Evolutionary conservation across 2,797 vertebrate genomes (phyloP).

Genomic region (Leptodactylus fallax): DNA sequence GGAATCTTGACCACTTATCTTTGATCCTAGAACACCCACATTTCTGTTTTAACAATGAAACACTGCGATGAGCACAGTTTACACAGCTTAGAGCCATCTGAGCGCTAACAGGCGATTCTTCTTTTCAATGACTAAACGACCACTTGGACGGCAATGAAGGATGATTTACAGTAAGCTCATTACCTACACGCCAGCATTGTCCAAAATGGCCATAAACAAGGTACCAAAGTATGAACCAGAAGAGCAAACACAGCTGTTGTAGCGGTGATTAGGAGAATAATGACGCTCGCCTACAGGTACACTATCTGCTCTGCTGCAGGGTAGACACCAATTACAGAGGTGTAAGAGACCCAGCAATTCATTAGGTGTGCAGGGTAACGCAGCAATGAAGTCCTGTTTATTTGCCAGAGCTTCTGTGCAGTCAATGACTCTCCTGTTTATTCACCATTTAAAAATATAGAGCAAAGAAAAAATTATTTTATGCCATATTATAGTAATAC

Average conservation of each 20-base stretch:
- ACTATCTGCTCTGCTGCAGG: conserved; percentile 65
- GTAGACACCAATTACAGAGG: conserved; percentile 61
- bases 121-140: conserved; percentile 11
- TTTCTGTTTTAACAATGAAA: not conserved
- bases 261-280: conserved; percentile 77
- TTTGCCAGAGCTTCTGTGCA: conserved; percentile 56
- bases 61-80: too few species aligned
- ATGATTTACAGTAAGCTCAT: conserved; percentile 60
- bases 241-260: conserved; percentile 86
- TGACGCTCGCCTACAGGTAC: conserved; percentile 76
- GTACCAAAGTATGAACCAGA: conserved; percentile 80
- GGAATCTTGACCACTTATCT: too few species aligned
- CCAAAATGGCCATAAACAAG: conserved; percentile 66
- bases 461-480: too few species aligned
- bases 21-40: not conserved
- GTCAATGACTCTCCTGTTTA: conserved; percentile 37
- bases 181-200: conserved; percentile 47
- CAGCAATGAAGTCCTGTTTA: conserved; percentile 57
- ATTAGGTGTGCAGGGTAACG: conserved; percentile 66
- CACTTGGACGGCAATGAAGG: conserved; percentile 25
- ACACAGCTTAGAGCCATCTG: not conserved
- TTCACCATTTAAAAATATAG: conserved; percentile 11
- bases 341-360: conserved; percentile 62
- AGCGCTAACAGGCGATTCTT: not conserved
- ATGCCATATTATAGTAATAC: too few species aligned